Percentiles rank a stretch among this genome's conserved stretches.
These are phyloP conservation scores for Salminus brasiliensis DNA, from an alignment of 2,113 vertebrate genomes.

Conservation along the genomic window DNA sequence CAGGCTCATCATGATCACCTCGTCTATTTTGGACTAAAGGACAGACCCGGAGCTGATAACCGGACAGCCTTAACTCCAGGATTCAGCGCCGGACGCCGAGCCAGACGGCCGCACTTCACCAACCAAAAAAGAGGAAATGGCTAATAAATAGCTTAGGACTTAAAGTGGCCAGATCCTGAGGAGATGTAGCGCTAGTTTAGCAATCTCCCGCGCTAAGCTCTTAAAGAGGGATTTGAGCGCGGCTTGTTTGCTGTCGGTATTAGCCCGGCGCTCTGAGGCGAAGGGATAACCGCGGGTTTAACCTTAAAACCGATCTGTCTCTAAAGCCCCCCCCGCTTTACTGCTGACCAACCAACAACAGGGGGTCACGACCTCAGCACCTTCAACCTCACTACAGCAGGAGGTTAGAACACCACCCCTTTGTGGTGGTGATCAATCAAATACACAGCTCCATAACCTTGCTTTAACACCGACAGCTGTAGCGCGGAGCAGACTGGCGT, in stretches of 20 bases:
- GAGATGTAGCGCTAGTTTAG: conserved; percentile 76
- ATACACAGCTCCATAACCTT: no score
- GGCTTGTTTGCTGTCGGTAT: conserved; percentile 76
- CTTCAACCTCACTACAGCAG: no score
- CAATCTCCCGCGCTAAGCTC: conserved; percentile 83
- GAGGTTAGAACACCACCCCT: no score
- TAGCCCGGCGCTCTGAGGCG: conserved; percentile 84
- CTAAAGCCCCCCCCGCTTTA: conserved; percentile 49
- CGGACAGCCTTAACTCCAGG: background rate
- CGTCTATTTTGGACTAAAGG: no score
- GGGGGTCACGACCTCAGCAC: background rate
- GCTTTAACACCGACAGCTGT: no score
- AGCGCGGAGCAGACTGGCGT: no score
- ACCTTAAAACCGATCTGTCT: conserved; percentile 70
- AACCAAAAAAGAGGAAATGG: conserved; percentile 39
- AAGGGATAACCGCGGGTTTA: conserved; percentile 82
- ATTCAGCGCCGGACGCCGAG: background rate
- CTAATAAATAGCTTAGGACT: conserved; percentile 60
- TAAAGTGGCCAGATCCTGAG: conserved; percentile 64
- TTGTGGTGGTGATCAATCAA: no score
- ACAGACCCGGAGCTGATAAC: no score
- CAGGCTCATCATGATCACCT: no score
- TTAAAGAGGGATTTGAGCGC: conserved; percentile 83
- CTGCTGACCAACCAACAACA: background rate
- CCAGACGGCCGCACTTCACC: background rate